phyloP scores from a whole-genome alignment of 1,140 invertebrate species.

The Dinoponera quadriceps region DNA sequence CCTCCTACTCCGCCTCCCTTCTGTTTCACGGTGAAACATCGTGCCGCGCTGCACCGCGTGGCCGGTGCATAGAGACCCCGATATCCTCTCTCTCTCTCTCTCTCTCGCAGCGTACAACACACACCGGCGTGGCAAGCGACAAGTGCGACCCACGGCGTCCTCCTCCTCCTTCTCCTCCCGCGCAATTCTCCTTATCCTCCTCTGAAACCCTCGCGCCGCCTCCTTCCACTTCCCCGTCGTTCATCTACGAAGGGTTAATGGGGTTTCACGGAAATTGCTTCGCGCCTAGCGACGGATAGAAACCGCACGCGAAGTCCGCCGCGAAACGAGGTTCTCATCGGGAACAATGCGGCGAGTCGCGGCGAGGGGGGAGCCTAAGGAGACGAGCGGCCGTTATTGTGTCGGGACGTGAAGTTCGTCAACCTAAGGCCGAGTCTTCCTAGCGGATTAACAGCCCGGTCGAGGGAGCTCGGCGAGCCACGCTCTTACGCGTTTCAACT shows the following conservation, averaged over 20 bases:
- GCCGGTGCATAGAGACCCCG: conserved; percentile 56
- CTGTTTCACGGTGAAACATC: conserved; percentile 56
- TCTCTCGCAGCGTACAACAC: conserved; percentile 35
- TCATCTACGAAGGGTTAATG: conserved; percentile 77
- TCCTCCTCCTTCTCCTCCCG: conserved; percentile 8
- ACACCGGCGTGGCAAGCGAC: conserved; percentile 67
- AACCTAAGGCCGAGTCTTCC: background rate
- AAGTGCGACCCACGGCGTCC: conserved; percentile 67
- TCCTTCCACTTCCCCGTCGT: conserved; percentile 64
- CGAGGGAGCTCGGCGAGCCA: background rate
- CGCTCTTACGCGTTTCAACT: background rate
- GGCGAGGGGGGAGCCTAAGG: conserved; percentile 23
- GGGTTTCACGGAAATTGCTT: conserved; percentile 77
- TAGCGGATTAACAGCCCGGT: background rate
- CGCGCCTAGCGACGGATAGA: conserved; percentile 74
- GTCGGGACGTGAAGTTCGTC: conserved; percentile 38
- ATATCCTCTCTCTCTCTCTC: too few species aligned
- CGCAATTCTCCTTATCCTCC: conserved; percentile 59
- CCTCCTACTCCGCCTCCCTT: conserved; percentile 51
- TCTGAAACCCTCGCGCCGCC: conserved; percentile 37
- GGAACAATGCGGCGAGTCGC: conserved; percentile 48
- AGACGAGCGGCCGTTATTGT: conserved; percentile 32
- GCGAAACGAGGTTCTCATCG: conserved; percentile 51
- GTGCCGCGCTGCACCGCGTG: conserved; percentile 56
- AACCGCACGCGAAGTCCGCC: conserved; percentile 58